phyloP scores from a whole-genome alignment of 2,888 invertebrate genomes.

The Ditula angustiorana region DNA sequence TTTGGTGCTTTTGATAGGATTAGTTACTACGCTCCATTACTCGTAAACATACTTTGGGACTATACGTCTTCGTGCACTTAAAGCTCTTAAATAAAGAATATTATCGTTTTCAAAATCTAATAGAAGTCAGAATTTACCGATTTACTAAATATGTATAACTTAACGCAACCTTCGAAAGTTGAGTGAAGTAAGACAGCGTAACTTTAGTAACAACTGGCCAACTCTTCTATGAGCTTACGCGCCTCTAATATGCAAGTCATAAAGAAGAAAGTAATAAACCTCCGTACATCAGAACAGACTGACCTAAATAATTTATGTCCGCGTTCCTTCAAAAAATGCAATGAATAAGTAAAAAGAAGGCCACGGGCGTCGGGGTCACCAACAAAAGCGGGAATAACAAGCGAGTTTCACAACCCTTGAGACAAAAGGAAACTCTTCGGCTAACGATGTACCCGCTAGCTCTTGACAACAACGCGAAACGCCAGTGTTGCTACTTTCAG shows the following conservation, averaged over 20 bases:
- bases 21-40: neutral
- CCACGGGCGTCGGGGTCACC: slow-evolving; percentile 62
- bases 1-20: neutral
- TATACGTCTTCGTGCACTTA: too few species aligned
- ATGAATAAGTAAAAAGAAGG: slow-evolving; percentile 72
- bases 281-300: slow-evolving; percentile 43
- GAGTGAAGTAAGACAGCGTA: neutral
- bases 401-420: slow-evolving; percentile 64
- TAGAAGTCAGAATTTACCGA: too few species aligned
- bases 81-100: neutral
- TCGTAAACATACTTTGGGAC: neutral
- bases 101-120: too few species aligned
- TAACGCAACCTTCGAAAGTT: neutral
- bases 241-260: slow-evolving; percentile 31
- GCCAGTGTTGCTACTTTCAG: slow-evolving; percentile 50
- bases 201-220: neutral
- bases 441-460: slow-evolving; percentile 70
- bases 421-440: slow-evolving; percentile 73
- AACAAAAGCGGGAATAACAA: slow-evolving; percentile 69
- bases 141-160: neutral
- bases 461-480: slow-evolving; percentile 60
- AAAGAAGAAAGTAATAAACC: slow-evolving; percentile 39
- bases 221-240: slow-evolving; percentile 5
- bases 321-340: slow-evolving; percentile 55
- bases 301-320: slow-evolving; percentile 51